Evolutionary conservation across 2,888 invertebrate species (phyloP).

Genomic region (Chesias legatella): DNA sequence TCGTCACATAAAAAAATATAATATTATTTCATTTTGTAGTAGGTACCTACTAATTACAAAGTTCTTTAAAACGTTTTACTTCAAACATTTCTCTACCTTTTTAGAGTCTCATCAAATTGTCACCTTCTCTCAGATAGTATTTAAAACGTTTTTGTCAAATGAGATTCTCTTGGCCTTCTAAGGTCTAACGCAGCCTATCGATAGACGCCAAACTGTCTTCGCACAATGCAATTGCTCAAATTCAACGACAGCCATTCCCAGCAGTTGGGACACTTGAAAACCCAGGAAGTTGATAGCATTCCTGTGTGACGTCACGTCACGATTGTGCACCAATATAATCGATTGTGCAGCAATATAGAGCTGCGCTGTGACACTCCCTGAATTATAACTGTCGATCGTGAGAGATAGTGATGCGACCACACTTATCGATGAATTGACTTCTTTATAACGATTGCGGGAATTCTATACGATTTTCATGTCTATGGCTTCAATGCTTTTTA

Average conservation of each 20-base stretch:
- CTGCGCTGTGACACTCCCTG: constrained; percentile 38
- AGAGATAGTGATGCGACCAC: constrained; percentile 27
- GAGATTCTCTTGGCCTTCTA: too few species aligned
- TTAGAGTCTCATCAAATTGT: too few species aligned
- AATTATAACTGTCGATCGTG: constrained; percentile 36
- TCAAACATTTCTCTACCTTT: too few species aligned
- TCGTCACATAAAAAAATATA: too few species aligned
- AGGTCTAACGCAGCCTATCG: too few species aligned
- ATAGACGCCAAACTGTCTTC: neutral
- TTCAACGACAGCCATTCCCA: constrained; percentile 3
- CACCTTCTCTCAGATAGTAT: too few species aligned
- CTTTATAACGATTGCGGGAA: constrained; percentile 12
- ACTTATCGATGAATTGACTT: constrained; percentile 23
- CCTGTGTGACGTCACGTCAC: constrained; percentile 36
- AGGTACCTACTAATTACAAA: too few species aligned
- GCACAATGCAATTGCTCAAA: constrained; percentile 6
- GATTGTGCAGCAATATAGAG: constrained; percentile 31
- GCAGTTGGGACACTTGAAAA: constrained; percentile 24
- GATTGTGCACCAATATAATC: constrained; percentile 35
- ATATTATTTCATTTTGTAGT: too few species aligned
- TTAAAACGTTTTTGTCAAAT: too few species aligned
- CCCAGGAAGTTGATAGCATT: constrained; percentile 20
- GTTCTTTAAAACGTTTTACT: too few species aligned
- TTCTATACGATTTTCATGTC: constrained; percentile 14
- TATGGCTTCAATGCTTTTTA: too few species aligned